Evolutionary conservation across 2,113 vertebrate genomes (phyloP), one percentile per base, ranked within the genome.

Genomic region (Pyrgilauda ruficollis): DNA sequence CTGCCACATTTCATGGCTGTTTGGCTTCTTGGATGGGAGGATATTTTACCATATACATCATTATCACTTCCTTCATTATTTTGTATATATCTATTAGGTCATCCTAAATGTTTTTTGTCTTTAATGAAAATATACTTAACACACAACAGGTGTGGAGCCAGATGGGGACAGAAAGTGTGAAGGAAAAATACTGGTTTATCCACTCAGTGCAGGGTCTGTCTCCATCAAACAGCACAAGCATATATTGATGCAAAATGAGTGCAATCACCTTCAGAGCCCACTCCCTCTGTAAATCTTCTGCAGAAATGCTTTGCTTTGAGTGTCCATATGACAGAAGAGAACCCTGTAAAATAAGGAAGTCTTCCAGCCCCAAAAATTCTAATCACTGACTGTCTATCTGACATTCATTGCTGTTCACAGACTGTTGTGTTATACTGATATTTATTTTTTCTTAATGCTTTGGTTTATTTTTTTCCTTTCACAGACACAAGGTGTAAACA

Each of bases 61-160:
- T 96, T 96, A 97, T 94, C 93, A 90, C 90, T 96, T 88, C 55
- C 50, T 95, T 95, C 61, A 77, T 94, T 96, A 70, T 93, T 95
- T 96, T 93, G 56, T 93, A 93, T 59, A 81, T 85, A 74, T 94
- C 44, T 86, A 13, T 96, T 94, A 91, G 79, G 64, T 97, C 79
- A 96, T 94, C 68, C 56, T 90, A 86, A 92, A 86, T 95, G 87
- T 70, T 96, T 97, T 93, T 64, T 70, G 31, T 92, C 24, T 3
- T 91, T 55, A 64, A 50, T 88, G 85, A 92, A 95, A 96, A 78
- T 86, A 84, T 81, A 33, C 61, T 70, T 97, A 95, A 95, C 35
- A 24, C n/a, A 53, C 72, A 93, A 74, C 93, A 93, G 73, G 86
- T 94, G 95, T 72, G 41, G 64, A 97, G 69, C 19, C 83, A 84